Evolutionary conservation across 1,140 invertebrate genomes (phyloP).

Genomic region (Manduca sexta): DNA sequence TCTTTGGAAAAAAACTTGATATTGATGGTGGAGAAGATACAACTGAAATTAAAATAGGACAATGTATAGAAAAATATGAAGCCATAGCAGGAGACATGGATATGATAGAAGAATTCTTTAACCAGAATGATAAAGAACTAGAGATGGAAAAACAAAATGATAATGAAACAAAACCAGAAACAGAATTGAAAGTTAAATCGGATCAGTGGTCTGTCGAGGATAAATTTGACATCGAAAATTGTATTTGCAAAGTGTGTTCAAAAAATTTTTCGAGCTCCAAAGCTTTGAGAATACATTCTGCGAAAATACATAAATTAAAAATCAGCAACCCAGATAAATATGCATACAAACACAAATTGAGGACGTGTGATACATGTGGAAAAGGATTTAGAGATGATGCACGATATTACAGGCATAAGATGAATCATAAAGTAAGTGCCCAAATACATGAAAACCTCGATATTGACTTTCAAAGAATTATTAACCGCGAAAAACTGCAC

Average conservation of each 20-base stretch:
- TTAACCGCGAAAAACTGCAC: too few species aligned
- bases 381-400: slow-evolving; percentile 57
- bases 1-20: slow-evolving; percentile 43
- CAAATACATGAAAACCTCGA: too few species aligned
- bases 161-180: slow-evolving; percentile 3
- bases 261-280: slow-evolving; percentile 61
- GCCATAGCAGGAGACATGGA: slow-evolving; percentile 24
- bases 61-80: slow-evolving; percentile 17
- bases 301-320: slow-evolving; percentile 56
- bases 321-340: slow-evolving; percentile 38
- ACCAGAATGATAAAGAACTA: neutral
- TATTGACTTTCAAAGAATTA: too few species aligned
- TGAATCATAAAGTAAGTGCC: slow-evolving; percentile 32
- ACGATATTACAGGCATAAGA: slow-evolving; percentile 52
- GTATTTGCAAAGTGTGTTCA: slow-evolving; percentile 60
- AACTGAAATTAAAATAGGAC: slow-evolving; percentile 6
- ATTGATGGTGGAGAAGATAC: slow-evolving; percentile 5
- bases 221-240: slow-evolving; percentile 43
- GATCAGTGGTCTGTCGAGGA: slow-evolving; percentile 26
- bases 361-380: slow-evolving; percentile 69
- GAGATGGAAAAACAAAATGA: slow-evolving; percentile 4
- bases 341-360: slow-evolving; percentile 14
- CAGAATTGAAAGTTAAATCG: slow-evolving; percentile 2
- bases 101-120: slow-evolving; percentile 38
- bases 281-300: slow-evolving; percentile 63